Evolutionary conservation across 2,888 invertebrate species (phyloP), one percentile per base, ranked within the genome.

Genomic region (Tuberolachnus salignus): DNA sequence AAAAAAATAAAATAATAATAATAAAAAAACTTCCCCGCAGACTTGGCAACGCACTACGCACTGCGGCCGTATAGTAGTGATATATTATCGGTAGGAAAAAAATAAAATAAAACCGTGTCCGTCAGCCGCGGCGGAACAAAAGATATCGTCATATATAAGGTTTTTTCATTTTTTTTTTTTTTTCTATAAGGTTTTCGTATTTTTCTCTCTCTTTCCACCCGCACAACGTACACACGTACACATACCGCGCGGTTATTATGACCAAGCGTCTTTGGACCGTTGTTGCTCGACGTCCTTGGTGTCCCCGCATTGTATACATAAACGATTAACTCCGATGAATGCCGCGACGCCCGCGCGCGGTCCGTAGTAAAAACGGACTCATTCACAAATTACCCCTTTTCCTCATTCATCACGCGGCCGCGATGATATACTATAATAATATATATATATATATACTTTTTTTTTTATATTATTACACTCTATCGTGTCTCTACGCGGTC

Each of bases 351-450:
- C 44, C 14, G 3, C 59, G 44, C 44, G 13, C 11, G 21, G 34
- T n/a, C 16, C 59, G 66, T 61, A 57, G 59, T 59, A 78, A 78
- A 78, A 78, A 78, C 13, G 78, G 69, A 78, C 69, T 78, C 78
- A 78, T 78, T 78, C 78, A 78, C 78, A 78, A 69, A 78, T 78
- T 78, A 78, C 75, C 78, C 78, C 59, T 61, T 75, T 73, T 75
- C 67, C 57, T 51, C 78, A 69, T 78, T 78, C 78, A 78, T 10
- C 49, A 66, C 49, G 26, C 11, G 34, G 34, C 34, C 34, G 34
- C 34, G 34, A 6, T 34, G 34, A 6, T 34, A 34, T 34, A 34
- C 34, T 34, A 34, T 34, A 6, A 34, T 6, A 34, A 34, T 6
- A 6, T 34, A 34, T 34, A 34, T 6, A 6, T 34, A 34, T 34